A percentile compares a stretch with the other conserved stretches of the same genome.
Conservation (phyloP, 2,888 invertebrate species). For the Acronicta aceris region DNA sequence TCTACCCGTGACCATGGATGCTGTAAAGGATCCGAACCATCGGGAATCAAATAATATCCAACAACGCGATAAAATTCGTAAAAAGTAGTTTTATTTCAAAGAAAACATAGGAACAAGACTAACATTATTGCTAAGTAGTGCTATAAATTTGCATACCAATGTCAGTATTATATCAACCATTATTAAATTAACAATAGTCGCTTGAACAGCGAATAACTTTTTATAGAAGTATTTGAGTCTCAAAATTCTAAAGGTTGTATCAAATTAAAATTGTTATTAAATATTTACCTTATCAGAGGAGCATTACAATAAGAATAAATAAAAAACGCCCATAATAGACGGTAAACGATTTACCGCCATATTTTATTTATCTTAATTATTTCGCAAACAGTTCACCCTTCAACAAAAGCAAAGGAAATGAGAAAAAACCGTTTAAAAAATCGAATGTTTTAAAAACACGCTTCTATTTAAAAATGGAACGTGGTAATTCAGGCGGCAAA, state of each 20-base stretch:
- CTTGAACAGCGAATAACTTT: too few relatives aligned
- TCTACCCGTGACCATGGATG: too few relatives aligned
- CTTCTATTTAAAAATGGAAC: conserved; percentile 71
- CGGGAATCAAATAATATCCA: too few relatives aligned
- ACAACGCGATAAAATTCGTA: too few relatives aligned
- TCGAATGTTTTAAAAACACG: conserved; percentile 71
- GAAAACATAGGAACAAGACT: too few relatives aligned
- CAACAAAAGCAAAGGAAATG: conserved; percentile 60
- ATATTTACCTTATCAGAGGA: conserved; percentile 53
- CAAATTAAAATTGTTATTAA: conserved; percentile 21
- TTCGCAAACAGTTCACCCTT: conserved; percentile 45
- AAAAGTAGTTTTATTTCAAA: too few relatives aligned
- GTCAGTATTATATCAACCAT: too few relatives aligned
- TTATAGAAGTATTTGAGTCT: too few relatives aligned
- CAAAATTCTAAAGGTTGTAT: background rate
- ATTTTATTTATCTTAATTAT: conserved; percentile 40
- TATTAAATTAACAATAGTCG: too few relatives aligned
- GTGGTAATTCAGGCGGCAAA: conserved; percentile 85
- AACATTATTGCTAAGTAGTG: too few relatives aligned
- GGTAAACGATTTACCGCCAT: conserved; percentile 48
- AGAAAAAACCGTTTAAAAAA: conserved; percentile 60
- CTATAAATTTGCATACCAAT: too few relatives aligned
- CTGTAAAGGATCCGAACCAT: too few relatives aligned
- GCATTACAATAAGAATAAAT: conserved; percentile 34
- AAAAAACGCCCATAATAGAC: conserved; percentile 41